Percentiles rank a stretch among this genome's conserved stretches.
Evolutionary conservation across 2,797 vertebrate genomes (phyloP).

Genomic region (Nasua narica): DNA sequence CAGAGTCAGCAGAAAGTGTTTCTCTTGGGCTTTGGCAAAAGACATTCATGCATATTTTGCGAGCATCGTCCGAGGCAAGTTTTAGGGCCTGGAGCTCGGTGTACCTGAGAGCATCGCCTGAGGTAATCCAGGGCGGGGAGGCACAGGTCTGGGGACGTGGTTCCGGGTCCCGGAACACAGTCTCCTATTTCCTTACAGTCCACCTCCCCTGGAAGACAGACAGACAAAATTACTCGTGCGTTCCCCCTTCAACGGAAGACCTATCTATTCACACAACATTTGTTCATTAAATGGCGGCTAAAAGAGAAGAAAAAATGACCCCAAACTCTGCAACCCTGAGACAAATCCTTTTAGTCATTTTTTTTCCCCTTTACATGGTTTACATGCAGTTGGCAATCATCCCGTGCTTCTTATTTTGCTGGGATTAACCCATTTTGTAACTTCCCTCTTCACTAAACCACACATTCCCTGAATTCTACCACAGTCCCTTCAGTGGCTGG

Average conservation of each 20-base stretch:
- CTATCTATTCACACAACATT: neutral
- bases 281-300: neutral
- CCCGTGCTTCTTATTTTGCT: neutral
- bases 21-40: neutral
- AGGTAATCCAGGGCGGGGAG: slow-evolving; percentile 96
- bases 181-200: slow-evolving; percentile 96
- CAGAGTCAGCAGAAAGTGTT: neutral
- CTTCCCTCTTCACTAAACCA: neutral
- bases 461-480: neutral
- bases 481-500: neutral
- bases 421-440: neutral
- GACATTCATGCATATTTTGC: fast-evolving
- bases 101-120: slow-evolving; percentile 94
- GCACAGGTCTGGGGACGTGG: slow-evolving; percentile 94
- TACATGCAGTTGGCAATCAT: neutral
- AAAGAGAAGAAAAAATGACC: neutral
- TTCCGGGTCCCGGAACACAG: slow-evolving; percentile 87
- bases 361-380: too few species aligned
- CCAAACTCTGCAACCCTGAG: neutral
- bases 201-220: slow-evolving; percentile 87
- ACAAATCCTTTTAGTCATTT: neutral
- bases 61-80: neutral
- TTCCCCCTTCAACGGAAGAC: neutral
- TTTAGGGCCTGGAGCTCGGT: neutral
- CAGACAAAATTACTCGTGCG: neutral